Percentiles rank a stretch among this genome's conserved stretches.
These are phyloP conservation scores for Pycnonotus jocosus DNA, from an alignment of 2,113 vertebrate genomes.

Conservation along the genomic window DNA sequence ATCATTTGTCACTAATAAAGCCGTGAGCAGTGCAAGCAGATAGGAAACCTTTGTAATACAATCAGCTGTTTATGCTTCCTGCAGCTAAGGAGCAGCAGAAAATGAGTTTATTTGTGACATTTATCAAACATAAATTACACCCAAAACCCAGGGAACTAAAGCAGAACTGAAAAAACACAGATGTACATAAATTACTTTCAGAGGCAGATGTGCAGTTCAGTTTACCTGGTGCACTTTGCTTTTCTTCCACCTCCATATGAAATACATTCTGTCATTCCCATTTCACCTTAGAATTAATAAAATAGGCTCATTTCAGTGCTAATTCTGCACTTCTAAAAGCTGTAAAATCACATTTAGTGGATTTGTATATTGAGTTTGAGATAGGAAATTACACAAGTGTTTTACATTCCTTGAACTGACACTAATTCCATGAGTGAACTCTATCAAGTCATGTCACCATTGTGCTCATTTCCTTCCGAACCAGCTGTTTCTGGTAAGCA, in stretches of 20 bases:
- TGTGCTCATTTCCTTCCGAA: not conserved
- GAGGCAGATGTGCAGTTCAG: not conserved
- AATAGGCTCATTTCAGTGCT: not conserved
- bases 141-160: not conserved
- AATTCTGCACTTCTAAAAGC: not conserved
- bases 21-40: not conserved
- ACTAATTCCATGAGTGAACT: not conserved
- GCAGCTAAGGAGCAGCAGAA: not conserved
- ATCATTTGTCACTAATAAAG: not conserved
- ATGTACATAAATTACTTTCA: not conserved
- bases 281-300: not conserved
- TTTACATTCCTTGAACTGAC: not conserved
- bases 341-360: not conserved
- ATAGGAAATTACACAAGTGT: not conserved
- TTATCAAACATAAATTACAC: not conserved
- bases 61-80: not conserved
- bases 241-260: not conserved
- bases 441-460: not conserved
- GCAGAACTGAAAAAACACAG: not conserved
- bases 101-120: not conserved
- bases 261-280: not conserved
- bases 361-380: not conserved
- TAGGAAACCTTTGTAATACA: not conserved
- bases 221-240: not conserved
- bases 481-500: not conserved